Evolutionary conservation across 1,140 invertebrate species (phyloP).

Genomic region (Manduca sexta): DNA sequence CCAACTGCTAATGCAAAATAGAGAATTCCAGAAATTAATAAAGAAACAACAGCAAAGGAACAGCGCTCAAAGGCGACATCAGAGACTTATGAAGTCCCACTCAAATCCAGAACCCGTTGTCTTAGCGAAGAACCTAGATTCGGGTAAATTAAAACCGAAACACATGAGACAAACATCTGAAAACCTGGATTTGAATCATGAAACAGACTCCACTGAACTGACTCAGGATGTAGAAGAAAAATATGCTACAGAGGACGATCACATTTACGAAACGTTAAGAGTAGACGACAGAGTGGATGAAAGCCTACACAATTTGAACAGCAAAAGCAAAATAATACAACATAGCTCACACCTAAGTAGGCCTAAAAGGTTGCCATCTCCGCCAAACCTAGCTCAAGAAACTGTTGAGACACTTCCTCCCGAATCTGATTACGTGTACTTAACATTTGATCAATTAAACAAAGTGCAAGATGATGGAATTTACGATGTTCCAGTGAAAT

Average conservation of each 20-base stretch:
- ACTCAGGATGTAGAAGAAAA: background rate
- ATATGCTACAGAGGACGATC: constrained; percentile 48
- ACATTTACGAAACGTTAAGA: constrained; percentile 69
- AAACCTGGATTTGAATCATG: constrained; percentile 13
- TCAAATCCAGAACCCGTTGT: constrained; percentile 66
- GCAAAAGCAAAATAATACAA: constrained; percentile 52
- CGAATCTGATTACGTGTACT: constrained; percentile 71
- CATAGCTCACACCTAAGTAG: constrained; percentile 32
- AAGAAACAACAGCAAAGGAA: constrained; percentile 79
- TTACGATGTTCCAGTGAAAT: constrained; percentile 62
- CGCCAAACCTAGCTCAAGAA: constrained; percentile 25
- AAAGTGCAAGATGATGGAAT: constrained; percentile 57
- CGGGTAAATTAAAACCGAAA: constrained; percentile 55
- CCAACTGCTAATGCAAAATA: constrained; percentile 87
- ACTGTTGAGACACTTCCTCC: constrained; percentile 22
- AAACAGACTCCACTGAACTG: background rate
- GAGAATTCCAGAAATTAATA: constrained; percentile 86
- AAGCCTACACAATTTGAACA: constrained; percentile 37
- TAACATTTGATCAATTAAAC: constrained; percentile 60
- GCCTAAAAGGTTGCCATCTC: constrained; percentile 44
- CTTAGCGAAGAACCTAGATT: constrained; percentile 52
- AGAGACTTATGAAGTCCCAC: constrained; percentile 71
- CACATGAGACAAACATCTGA: constrained; percentile 68
- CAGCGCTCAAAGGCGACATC: constrained; percentile 73
- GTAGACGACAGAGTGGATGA: constrained; percentile 42